Evolutionary conservation across 2,113 vertebrate species (phyloP).

Genomic region (Puntigrus tetrazona): DNA sequence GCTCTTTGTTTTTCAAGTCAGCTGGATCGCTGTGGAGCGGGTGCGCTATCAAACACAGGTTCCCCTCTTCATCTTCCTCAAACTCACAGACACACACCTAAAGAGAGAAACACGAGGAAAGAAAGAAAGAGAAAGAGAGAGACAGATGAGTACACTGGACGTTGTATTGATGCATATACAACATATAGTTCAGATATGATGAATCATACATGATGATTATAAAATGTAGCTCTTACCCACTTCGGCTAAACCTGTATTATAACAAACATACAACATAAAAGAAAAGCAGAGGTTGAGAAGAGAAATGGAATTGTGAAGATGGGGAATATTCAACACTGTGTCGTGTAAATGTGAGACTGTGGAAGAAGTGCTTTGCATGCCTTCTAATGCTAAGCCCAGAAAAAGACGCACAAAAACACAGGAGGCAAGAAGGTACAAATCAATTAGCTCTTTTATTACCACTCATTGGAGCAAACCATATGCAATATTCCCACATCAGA

Average conservation of each 20-base stretch:
- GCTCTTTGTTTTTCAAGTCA: constrained; percentile 88
- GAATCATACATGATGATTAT: constrained; percentile 17
- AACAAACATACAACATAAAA: not conserved
- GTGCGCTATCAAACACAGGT: constrained; percentile 95
- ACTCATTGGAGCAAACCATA: not conserved
- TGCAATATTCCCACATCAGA: not conserved
- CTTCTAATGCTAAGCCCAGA: constrained; percentile 32
- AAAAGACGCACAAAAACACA: constrained; percentile 37
- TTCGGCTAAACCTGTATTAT: not conserved
- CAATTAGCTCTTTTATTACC: constrained; percentile 20
- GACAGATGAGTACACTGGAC: not conserved
- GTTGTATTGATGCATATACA: not conserved
- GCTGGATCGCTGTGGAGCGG: constrained; percentile 89
- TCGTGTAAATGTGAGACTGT: not conserved
- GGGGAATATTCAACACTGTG: not conserved
- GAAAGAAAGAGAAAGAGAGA: constrained; percentile 51
- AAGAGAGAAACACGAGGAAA: constrained; percentile 54
- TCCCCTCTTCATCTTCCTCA: constrained; percentile 95
- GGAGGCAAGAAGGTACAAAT: constrained; percentile 34
- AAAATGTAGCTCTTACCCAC: not conserved
- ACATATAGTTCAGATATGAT: not conserved
- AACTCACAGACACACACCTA: constrained; percentile 94
- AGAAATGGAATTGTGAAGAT: not conserved
- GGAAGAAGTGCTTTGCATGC: not conserved
- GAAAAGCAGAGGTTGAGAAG: not conserved